Evolutionary conservation across 1,140 invertebrate genomes (phyloP).

Genomic region (Ostrea denselamellosa): DNA sequence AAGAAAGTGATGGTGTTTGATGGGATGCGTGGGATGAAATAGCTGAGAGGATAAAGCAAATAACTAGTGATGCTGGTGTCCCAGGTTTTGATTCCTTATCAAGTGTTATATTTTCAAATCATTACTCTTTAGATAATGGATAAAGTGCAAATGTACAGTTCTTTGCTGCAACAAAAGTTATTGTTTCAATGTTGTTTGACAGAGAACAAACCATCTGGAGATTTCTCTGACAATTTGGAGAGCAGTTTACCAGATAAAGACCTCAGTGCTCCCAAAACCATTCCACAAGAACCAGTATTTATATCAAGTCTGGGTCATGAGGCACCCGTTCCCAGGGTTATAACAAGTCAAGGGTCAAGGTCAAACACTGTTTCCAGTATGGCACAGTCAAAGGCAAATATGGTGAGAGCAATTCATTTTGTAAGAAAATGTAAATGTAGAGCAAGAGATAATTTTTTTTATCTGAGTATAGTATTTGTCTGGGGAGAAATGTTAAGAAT

Average conservation of each 20-base stretch:
- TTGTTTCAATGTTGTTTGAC: neutral
- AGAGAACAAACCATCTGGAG: conserved; percentile 43
- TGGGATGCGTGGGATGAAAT: too few relatives aligned
- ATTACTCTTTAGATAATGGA: too few relatives aligned
- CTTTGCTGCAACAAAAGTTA: neutral
- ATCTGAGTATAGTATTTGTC: too few relatives aligned
- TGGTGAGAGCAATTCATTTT: neutral
- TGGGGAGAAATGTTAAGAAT: too few relatives aligned
- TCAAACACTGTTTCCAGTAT: conserved; percentile 50
- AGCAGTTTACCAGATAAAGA: conserved; percentile 64
- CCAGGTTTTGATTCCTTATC: too few relatives aligned
- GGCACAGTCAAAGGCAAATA: conserved; percentile 51
- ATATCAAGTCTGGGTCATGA: conserved; percentile 45
- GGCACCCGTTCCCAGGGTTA: conserved; percentile 55
- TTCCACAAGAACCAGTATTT: conserved; percentile 63
- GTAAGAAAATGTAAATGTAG: too few relatives aligned
- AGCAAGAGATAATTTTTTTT: too few relatives aligned
- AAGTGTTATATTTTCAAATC: too few relatives aligned
- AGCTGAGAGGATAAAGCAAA: too few relatives aligned
- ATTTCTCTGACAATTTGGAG: conserved; percentile 62
- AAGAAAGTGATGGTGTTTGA: too few relatives aligned
- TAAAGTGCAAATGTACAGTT: neutral
- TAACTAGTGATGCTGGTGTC: too few relatives aligned
- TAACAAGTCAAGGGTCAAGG: conserved; percentile 69
- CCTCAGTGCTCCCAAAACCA: conserved; percentile 60